Evolutionary conservation across 2,888 invertebrate genomes (phyloP).

Genomic region (Pedicia rivosa): DNA sequence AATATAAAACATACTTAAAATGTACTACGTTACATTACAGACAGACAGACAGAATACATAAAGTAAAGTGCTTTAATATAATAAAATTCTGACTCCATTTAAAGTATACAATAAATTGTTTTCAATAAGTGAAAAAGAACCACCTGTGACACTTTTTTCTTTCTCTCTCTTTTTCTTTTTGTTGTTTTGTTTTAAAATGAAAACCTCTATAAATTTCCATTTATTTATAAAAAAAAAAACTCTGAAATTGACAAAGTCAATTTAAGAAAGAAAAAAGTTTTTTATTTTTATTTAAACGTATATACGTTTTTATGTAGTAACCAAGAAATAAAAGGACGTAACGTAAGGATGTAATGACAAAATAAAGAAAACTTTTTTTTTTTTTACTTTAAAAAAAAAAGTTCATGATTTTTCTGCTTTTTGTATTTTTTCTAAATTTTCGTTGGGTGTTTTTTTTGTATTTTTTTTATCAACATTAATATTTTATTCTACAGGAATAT

Average conservation of each 20-base stretch:
- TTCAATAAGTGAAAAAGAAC: constrained; percentile 7
- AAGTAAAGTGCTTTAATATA: too few relatives aligned
- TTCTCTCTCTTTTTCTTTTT: neutral
- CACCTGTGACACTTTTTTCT: constrained; percentile 13
- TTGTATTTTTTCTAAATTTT: neutral
- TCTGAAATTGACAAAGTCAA: too few relatives aligned
- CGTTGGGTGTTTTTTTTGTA: constrained; percentile 2
- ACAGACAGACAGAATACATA: too few relatives aligned
- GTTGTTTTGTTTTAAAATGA: neutral
- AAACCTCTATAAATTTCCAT: too few relatives aligned
- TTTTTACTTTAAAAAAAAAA: neutral
- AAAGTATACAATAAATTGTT: neutral
- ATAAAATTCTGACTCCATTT: too few relatives aligned
- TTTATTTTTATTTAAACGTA: too few relatives aligned
- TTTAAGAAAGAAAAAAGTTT: too few relatives aligned
- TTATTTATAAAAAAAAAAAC: too few relatives aligned
- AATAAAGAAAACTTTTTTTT: constrained; percentile 3
- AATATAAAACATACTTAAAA: too few relatives aligned
- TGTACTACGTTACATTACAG: too few relatives aligned
- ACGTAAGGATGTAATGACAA: neutral
- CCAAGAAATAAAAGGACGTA: neutral
- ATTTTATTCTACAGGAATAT: constrained; percentile 41
- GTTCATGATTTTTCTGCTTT: constrained; percentile 1
- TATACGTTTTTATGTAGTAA: too few relatives aligned
- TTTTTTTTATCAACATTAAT: neutral